Conservation (phyloP, 2,113 vertebrate genomes). For the Panurus biarmicus region DNA sequence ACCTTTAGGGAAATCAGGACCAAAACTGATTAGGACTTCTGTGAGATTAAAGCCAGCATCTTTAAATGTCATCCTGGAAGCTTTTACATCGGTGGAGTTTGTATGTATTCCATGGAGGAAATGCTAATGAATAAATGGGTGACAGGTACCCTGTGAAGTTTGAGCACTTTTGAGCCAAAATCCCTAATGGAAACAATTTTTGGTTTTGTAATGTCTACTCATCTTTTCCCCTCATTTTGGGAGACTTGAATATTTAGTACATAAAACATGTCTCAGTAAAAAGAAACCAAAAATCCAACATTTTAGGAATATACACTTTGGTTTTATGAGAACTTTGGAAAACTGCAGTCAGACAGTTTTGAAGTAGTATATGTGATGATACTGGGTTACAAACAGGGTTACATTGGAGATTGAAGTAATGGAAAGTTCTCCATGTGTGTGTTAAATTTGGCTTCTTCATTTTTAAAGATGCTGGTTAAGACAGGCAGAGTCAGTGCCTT, state of each 20-base stretch:
- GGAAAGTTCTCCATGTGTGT: background rate
- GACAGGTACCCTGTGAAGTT: background rate
- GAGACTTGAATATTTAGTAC: background rate
- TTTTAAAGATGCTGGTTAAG: constrained; percentile 1
- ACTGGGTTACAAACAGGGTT: background rate
- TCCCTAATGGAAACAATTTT: background rate
- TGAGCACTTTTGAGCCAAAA: background rate
- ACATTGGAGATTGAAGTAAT: background rate
- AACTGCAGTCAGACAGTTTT: background rate
- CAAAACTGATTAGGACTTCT: background rate
- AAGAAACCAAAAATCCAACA: background rate
- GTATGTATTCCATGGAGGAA: background rate
- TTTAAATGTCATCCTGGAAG: background rate
- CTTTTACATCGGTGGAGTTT: background rate
- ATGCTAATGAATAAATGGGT: background rate
- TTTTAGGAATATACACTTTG: background rate
- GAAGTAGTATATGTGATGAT: background rate
- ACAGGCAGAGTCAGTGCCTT: background rate
- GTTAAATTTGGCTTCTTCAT: background rate
- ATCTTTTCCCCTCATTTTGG: background rate
- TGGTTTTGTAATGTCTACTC: background rate
- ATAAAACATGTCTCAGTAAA: background rate
- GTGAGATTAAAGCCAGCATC: background rate
- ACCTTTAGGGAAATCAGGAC: background rate
- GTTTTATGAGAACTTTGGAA: background rate